A percentile compares a stretch with the other conserved stretches of the same genome.
phyloP scores from a whole-genome alignment of 1,140 invertebrate genomes.

The Maconellicoccus hirsutus region DNA sequence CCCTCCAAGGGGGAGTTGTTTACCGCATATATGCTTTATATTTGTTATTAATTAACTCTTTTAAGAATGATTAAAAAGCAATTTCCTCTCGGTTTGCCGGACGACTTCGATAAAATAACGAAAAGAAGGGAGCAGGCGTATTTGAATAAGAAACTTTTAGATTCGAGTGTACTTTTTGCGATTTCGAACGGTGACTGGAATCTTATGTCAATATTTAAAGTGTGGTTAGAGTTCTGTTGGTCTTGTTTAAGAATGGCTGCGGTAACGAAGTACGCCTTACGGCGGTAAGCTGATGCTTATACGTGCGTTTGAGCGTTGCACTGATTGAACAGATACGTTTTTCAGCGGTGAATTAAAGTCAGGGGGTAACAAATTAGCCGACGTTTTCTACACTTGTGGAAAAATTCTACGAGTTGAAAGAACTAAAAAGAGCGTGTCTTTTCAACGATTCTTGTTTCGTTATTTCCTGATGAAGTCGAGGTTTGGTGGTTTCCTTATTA shows the following conservation, averaged over 20 bases:
- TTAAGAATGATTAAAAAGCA: neutral
- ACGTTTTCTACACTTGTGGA: too few species aligned
- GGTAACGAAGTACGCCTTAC: neutral
- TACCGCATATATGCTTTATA: neutral
- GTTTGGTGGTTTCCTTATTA: too few species aligned
- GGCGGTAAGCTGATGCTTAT: conserved; percentile 15
- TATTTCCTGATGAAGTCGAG: too few species aligned
- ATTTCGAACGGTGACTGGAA: conserved; percentile 14
- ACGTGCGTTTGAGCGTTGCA: neutral
- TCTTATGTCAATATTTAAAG: conserved; percentile 19
- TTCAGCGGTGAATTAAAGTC: neutral
- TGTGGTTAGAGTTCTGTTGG: conserved; percentile 10
- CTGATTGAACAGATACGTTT: conserved; percentile 3
- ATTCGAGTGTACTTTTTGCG: conserved; percentile 18
- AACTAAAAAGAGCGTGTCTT: too few species aligned
- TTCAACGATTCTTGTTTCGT: too few species aligned
- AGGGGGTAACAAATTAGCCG: neutral
- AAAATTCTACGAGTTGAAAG: too few species aligned
- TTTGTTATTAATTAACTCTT: neutral
- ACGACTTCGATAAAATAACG: neutral
- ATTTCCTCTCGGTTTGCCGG: neutral
- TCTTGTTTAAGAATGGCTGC: neutral
- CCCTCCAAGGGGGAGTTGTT: too few species aligned
- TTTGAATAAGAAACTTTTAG: conserved; percentile 19
- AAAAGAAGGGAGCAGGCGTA: neutral